A percentile compares a stretch with the other conserved stretches of the same genome.
phyloP scores from a whole-genome alignment of 2,113 vertebrate genomes.

The Oreochromis aureus region DNA sequence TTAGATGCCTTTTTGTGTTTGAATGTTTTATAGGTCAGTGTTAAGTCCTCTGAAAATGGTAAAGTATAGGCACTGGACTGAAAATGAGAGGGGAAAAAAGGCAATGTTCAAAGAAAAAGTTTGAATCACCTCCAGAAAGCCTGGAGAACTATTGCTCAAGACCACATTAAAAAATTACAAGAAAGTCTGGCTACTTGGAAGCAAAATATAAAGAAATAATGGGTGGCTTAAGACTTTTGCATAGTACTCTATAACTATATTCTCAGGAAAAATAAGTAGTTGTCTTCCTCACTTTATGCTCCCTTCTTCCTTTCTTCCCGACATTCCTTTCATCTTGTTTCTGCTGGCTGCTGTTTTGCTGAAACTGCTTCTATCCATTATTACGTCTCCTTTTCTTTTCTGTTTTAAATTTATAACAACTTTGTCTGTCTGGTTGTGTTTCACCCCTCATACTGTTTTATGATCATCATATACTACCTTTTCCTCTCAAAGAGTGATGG shows the following conservation, averaged over 20 bases:
- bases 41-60: background rate
- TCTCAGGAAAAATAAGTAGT: background rate
- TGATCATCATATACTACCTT: background rate
- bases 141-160: background rate
- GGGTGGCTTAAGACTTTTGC: background rate
- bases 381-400: background rate
- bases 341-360: background rate
- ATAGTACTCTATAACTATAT: background rate
- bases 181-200: background rate
- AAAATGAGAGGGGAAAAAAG: background rate
- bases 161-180: background rate
- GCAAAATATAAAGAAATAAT: background rate
- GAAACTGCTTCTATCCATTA: background rate
- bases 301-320: background rate
- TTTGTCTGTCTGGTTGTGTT: background rate
- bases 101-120: background rate
- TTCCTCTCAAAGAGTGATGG: slow-evolving; percentile 7
- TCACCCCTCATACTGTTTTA: background rate
- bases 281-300: background rate
- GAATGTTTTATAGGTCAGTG: background rate
- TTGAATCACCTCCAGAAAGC: background rate
- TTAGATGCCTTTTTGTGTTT: background rate
- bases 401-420: background rate
- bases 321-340: background rate
- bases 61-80: background rate